A percentile compares a stretch with the other conserved stretches of the same genome.
These are phyloP conservation scores for Trinorchestia longiramus DNA, from an alignment of 1,140 invertebrate genomes.

Conservation along the genomic window DNA sequence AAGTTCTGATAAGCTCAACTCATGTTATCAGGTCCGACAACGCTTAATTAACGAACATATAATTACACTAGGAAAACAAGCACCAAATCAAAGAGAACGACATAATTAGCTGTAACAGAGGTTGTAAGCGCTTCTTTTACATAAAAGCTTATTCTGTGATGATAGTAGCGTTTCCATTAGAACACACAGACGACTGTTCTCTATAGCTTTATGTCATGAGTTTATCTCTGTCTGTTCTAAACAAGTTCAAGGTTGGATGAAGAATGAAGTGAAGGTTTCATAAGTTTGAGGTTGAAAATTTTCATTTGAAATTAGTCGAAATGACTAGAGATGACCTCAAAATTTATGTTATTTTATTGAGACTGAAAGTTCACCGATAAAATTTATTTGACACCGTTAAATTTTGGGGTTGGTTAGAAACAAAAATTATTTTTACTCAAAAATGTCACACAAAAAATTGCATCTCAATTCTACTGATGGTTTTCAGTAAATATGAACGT, in stretches of 20 bases:
- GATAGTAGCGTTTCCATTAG: neutral
- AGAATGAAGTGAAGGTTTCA: neutral
- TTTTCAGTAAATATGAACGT: too few relatives aligned
- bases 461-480: too few relatives aligned
- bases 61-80: slow-evolving; percentile 31
- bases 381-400: neutral
- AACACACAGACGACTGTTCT: neutral
- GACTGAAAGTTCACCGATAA: neutral
- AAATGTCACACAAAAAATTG: too few relatives aligned
- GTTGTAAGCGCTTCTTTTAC: slow-evolving; percentile 15
- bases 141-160: neutral
- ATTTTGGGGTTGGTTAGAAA: neutral
- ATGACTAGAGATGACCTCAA: neutral
- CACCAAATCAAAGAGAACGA: slow-evolving; percentile 50
- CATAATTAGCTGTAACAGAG: slow-evolving; percentile 41
- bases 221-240: neutral
- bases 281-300: neutral
- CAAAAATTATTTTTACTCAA: too few relatives aligned
- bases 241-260: neutral
- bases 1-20: slow-evolving; percentile 21
- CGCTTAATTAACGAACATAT: slow-evolving; percentile 28
- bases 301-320: neutral
- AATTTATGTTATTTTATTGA: neutral
- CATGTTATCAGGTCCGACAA: slow-evolving; percentile 8
- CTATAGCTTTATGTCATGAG: neutral